Conservation (phyloP, 2,888 invertebrate genomes). For the Trachelus troglodyta region DNA sequence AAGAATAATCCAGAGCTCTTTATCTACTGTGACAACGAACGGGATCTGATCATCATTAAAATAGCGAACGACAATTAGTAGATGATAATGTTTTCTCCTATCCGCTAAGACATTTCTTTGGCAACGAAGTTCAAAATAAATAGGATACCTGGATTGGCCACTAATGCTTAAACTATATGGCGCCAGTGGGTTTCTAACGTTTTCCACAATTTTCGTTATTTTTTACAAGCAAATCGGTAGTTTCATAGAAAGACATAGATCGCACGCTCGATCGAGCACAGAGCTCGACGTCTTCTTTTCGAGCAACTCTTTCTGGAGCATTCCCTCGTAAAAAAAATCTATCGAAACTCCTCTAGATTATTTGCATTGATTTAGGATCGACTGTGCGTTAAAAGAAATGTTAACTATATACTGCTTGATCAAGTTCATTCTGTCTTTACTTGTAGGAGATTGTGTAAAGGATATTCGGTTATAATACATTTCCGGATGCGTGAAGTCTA, state of each 20-base stretch:
- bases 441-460: not conserved
- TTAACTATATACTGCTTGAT: not conserved
- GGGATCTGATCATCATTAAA: not conserved
- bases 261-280: not conserved
- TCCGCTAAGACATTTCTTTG: not conserved
- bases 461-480: not conserved
- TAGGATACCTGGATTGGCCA: not conserved
- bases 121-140: not conserved
- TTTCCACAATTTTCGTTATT: not conserved
- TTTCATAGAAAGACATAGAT: not conserved
- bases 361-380: too few relatives aligned
- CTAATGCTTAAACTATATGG: not conserved
- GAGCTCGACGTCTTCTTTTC: not conserved
- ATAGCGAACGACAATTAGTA: not conserved
- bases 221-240: not conserved
- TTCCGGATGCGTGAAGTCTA: not conserved
- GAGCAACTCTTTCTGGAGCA: not conserved
- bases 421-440: not conserved
- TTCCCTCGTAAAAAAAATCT: not conserved
- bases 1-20: too few relatives aligned
- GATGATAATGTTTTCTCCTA: not conserved
- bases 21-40: not conserved
- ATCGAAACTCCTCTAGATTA: not conserved
- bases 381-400: not conserved
- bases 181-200: not conserved